Base-by-base conservation (phyloP, 2,113 vertebrate genomes). In the Stomatorhinus ivindoensis region DNA sequence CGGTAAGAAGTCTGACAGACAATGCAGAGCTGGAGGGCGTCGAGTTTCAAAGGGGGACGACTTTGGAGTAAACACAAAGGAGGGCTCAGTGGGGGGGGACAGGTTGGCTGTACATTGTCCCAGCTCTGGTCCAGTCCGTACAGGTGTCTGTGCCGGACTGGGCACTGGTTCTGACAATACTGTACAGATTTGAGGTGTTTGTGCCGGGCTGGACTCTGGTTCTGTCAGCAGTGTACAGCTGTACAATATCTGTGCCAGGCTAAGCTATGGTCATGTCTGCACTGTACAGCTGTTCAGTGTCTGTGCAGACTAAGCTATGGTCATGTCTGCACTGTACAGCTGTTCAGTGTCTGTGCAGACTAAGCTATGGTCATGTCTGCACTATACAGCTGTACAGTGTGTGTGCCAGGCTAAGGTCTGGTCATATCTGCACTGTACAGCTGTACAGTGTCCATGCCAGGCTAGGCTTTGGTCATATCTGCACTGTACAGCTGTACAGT, bases 41-140 rank as follows among this genome's bases (percentile, higher is more conserved):
- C 44, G 17, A 19, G 89, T 94, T 95, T 94, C 94, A 94, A 93
- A 94, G 91, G 91, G 86, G 21, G 90, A 92, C 88, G 88, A 88
- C 91, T 91, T 93, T 90, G 89, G 89, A 53, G 88, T 89, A 92
- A 93, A 94, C 90, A 88, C 90, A 94, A 94, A 84, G 44, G 82
- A 44, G 39, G 39, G 42, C 44, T 84, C 42, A 46, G 39, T 2
- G 21, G 10, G 69, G 11, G 44, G 15, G 73, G 35, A 6, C 73
- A 76, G 73, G n/a, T 35, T 39, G 31, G 31, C 73, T 76, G 73
- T 42, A 42, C 73, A 42, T 31, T 76, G 73, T 76, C 35, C n/a
- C n/a, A 65, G n/a, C 58, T 65, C 58, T 65, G n/a, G n/a, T 11
- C n/a, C 58, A 11, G 58, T 65, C 58, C 8, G 0, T 27, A 27